Evolutionary conservation across 2,113 vertebrate species (phyloP), one percentile per base, ranked within the genome.

Genomic region (Pteruthius melanotis): DNA sequence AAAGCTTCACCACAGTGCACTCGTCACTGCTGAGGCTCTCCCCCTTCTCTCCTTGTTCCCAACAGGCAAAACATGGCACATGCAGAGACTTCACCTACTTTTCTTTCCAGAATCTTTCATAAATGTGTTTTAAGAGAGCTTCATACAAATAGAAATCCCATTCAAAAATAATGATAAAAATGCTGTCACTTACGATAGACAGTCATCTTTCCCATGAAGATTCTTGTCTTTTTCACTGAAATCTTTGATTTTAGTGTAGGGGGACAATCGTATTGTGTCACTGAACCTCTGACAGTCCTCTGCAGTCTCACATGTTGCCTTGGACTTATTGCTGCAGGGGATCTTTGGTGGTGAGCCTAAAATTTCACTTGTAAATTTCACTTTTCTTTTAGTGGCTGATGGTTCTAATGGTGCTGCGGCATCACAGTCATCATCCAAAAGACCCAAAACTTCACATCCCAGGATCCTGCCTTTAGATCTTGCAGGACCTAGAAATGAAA

Each of bases 401-500:
- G 71, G 79, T 50, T 95, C 35, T 39, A 90, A 77, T 6, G 80
- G 72, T 57, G 91, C 61, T 40, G 80, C 1, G 7, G 93, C 63
- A 26, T 37, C 74, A 89, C 42, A 71, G 35, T 98, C 97, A 8
- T 97, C 97, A 24, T 98, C 96, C 60, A 98, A 76, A 97, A 97
- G 97, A 22, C 63, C 93, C 87, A 98, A 90, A 87, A 97, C 66
- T 63, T 98, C 97, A 15, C 88, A 93, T 11, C 54, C 75, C 30
- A 50, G 83, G 35, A 94, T 24, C 10, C 27, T 91, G 60, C 19
- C 10, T 72, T 52, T 81, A 37, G 88, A 95, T 82, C 96, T 97
- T 17, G 86, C 91, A 20, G 98, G 97, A 97, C 97, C 99, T 99
- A 90, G 56, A 76, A 89, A 80, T 37, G 20, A 87, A 92, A 35